These are phyloP conservation scores for Dendrolimus kikuchii DNA, from an alignment of 1,140 invertebrate genomes.

Conservation along the genomic window DNA sequence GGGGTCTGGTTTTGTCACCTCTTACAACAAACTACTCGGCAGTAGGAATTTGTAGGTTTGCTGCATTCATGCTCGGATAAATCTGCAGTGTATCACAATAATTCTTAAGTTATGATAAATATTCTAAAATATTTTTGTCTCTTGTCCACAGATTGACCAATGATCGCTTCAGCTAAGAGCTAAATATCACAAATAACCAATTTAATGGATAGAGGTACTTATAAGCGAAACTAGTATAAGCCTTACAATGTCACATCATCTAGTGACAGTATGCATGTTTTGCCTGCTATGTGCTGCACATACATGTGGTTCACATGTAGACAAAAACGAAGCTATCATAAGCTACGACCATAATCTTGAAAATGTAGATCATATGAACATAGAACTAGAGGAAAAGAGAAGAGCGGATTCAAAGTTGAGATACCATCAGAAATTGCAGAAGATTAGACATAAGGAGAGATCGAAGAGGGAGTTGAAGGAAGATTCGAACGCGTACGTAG, in stretches of 20 bases:
- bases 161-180: too few species aligned
- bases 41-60: too few species aligned
- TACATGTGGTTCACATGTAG: conserved; percentile 77
- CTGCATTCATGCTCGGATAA: too few species aligned
- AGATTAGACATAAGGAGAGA: conserved; percentile 32
- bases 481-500: conserved; percentile 52
- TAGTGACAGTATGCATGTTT: conserved; percentile 84
- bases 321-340: conserved; percentile 33
- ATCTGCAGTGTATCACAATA: too few species aligned
- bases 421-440: conserved; percentile 44
- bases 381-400: conserved; percentile 38
- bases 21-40: too few species aligned
- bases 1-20: too few species aligned
- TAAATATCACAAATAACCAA: too few species aligned
- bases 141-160: conserved; percentile 47
- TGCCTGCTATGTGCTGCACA: conserved; percentile 84
- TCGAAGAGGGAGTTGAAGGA: conserved; percentile 44
- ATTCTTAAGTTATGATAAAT: too few species aligned
- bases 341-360: conserved; percentile 28
- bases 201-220: conserved; percentile 18
- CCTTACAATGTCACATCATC: conserved; percentile 63
- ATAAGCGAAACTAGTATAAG: conserved; percentile 19
- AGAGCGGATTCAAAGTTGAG: conserved; percentile 29
- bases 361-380: conserved; percentile 19
- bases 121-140: background rate